A percentile compares a stretch with the other conserved stretches of the same genome.
Evolutionary conservation across 2,888 invertebrate species (phyloP).

Genomic region (Thereva unica): DNA sequence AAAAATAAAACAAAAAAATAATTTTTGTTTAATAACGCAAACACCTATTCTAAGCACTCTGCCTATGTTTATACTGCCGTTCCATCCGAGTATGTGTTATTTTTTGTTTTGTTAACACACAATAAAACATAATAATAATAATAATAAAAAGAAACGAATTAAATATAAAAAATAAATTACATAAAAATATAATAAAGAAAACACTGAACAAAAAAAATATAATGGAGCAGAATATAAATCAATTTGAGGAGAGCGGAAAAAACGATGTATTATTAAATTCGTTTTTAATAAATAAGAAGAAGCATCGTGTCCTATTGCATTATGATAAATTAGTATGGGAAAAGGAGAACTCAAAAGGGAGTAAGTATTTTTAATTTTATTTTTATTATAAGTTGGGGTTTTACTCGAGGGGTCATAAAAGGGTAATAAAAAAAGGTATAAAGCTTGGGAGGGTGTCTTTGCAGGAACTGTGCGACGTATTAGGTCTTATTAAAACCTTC

Average conservation of each 20-base stretch:
- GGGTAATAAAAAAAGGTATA: too few relatives aligned
- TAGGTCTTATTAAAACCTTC: too few relatives aligned
- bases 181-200: background rate
- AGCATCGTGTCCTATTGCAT: constrained; percentile 67
- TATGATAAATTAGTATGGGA: constrained; percentile 68
- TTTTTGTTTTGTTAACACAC: too few relatives aligned
- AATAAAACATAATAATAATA: background rate
- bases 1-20: too few relatives aligned
- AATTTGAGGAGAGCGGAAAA: constrained; percentile 1
- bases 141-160: background rate
- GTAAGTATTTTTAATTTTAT: constrained; percentile 54
- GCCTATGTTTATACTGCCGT: too few relatives aligned
- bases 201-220: background rate
- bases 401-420: too few relatives aligned
- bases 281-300: constrained; percentile 66
- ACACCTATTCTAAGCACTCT: too few relatives aligned
- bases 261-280: constrained; percentile 59
- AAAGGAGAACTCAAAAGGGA: constrained; percentile 59
- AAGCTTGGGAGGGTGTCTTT: too few relatives aligned
- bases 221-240: constrained; percentile 14
- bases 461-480: too few relatives aligned
- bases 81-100: too few relatives aligned
- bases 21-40: too few relatives aligned
- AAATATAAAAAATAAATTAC: background rate
- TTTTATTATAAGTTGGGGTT: background rate